These are phyloP conservation scores for Sphaerophoria taeniata DNA, from an alignment of 2,888 invertebrate species.

Conservation along the genomic window DNA sequence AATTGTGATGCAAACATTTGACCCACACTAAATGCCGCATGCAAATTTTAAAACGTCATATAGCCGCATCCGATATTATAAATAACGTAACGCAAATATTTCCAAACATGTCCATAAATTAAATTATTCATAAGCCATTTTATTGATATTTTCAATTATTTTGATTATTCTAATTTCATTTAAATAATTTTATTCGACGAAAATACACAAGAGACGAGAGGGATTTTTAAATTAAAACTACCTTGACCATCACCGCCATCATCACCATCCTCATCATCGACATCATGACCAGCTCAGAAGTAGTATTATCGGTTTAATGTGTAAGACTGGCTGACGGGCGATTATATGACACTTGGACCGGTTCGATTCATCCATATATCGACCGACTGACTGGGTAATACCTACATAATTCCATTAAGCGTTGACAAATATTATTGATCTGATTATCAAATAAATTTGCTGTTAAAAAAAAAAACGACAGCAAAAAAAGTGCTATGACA, in stretches of 20 bases:
- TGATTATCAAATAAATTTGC: conserved; percentile 44
- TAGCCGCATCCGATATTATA: not conserved
- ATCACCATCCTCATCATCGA: not conserved
- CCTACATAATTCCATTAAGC: conserved; percentile 38
- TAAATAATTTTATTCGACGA: conserved; percentile 16
- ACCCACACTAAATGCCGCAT: no score
- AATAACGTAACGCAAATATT: conserved; percentile 1
- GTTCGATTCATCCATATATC: conserved; percentile 15
- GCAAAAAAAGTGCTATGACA: conserved; percentile 21
- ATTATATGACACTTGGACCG: conserved; percentile 33
- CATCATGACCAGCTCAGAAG: not conserved
- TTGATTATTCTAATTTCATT: conserved; percentile 19
- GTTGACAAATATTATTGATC: conserved; percentile 53
- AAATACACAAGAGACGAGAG: not conserved
- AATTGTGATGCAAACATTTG: not conserved
- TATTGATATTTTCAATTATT: conserved; percentile 30
- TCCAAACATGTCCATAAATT: conserved; percentile 10
- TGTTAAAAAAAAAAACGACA: conserved; percentile 24
- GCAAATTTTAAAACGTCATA: no score
- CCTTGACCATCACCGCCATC: conserved; percentile 33
- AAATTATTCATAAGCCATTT: conserved; percentile 13
- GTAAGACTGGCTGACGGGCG: not conserved
- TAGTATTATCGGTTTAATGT: not conserved
- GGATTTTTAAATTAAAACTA: conserved; percentile 13
- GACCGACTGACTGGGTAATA: not conserved